A percentile compares a stretch with the other conserved stretches of the same genome.
phyloP scores from a whole-genome alignment of 2,113 vertebrate genomes.

The Herpailurus yagouaroundi region DNA sequence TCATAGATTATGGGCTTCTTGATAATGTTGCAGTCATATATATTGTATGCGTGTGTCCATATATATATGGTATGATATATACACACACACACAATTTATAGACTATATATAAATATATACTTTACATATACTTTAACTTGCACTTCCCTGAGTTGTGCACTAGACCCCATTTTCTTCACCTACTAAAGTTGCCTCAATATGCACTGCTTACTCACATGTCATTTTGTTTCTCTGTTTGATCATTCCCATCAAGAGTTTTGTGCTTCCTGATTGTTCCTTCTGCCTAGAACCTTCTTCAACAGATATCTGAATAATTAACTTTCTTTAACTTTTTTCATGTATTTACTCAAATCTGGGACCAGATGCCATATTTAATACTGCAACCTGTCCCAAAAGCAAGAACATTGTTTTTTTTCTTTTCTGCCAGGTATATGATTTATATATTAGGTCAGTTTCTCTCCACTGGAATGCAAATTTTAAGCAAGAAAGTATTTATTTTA shows the following conservation, averaged over 20 bases:
- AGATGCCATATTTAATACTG: background rate
- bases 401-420: background rate
- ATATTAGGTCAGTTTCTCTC: background rate
- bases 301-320: background rate
- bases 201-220: background rate
- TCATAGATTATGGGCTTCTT: background rate
- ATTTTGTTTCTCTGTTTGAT: background rate
- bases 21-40: background rate
- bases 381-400: background rate
- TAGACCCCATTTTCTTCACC: background rate
- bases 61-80: background rate
- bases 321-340: background rate
- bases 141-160: too few relatives aligned
- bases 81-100: background rate
- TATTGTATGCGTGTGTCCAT: background rate
- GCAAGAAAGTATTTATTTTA: background rate
- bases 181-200: background rate
- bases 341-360: background rate
- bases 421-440: background rate
- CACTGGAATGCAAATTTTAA: background rate
- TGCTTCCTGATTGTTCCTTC: background rate
- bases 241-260: background rate
- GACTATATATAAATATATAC: background rate
- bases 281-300: background rate
- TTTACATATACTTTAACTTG: background rate